Percentiles rank a stretch among this genome's conserved stretches.
These are phyloP conservation scores for Sylvilagus floridanus DNA, from an alignment of 2,797 vertebrate genomes.

Conservation along the genomic window DNA sequence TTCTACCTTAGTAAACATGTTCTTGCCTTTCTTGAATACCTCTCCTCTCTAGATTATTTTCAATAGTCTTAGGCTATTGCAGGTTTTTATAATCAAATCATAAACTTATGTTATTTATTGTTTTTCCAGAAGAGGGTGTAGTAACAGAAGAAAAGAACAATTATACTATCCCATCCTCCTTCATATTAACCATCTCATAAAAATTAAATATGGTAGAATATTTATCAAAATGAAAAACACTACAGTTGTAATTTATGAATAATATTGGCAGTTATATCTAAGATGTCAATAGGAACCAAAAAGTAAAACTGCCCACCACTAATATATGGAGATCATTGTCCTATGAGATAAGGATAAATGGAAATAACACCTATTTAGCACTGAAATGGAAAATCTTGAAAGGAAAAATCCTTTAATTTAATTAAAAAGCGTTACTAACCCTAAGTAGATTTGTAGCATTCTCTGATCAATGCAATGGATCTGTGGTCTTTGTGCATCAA, in stretches of 20 bases:
- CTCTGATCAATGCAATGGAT: constrained; percentile 65
- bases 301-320: constrained; percentile 77
- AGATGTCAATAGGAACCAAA: constrained; percentile 81
- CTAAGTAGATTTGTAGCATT: constrained; percentile 74
- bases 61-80: constrained; percentile 16
- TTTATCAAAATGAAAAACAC: constrained; percentile 77
- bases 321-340: constrained; percentile 71
- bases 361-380: constrained; percentile 76
- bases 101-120: not conserved
- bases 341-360: constrained; percentile 73
- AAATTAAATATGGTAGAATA: constrained; percentile 77
- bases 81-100: constrained; percentile 73
- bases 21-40: constrained; percentile 54
- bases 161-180: not conserved
- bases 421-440: constrained; percentile 85
- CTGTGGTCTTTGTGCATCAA: constrained; percentile 75
- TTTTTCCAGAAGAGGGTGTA: constrained; percentile 52
- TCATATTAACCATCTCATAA: constrained; percentile 65
- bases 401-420: constrained; percentile 85
- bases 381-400: constrained; percentile 79
- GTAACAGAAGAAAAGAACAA: constrained; percentile 33
- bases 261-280: constrained; percentile 81
- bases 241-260: constrained; percentile 80
- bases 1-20: constrained; percentile 43
- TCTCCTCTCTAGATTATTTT: constrained; percentile 38